These are phyloP conservation scores for Acronicta aceris DNA, from an alignment of 2,888 invertebrate genomes.

Conservation along the genomic window DNA sequence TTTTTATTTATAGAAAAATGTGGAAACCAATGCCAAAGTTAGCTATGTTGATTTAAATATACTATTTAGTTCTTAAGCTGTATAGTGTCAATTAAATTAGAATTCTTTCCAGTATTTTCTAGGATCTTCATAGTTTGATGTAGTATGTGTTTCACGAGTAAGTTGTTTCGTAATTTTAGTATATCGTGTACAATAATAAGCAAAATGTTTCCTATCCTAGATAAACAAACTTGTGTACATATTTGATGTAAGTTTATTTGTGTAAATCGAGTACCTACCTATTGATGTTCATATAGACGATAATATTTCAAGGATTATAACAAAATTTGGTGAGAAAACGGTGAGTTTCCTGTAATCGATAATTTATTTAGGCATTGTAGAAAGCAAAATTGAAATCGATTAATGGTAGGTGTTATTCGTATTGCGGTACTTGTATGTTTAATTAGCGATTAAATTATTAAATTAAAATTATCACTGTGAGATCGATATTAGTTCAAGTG, in stretches of 20 bases:
- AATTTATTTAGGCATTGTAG: conserved; percentile 81
- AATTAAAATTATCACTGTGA: conserved; percentile 62
- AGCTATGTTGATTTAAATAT: conserved; percentile 86
- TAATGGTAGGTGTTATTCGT: conserved; percentile 83
- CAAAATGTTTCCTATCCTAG: conserved; percentile 88
- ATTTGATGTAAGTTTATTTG: conserved; percentile 77
- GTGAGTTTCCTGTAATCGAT: conserved; percentile 88
- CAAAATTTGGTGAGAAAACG: conserved; percentile 78
- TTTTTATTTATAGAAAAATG: conserved; percentile 84
- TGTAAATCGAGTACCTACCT: conserved; percentile 87
- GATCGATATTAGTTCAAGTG: conserved; percentile 54
- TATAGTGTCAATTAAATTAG: conserved; percentile 88
- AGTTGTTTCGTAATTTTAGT: conserved; percentile 85
- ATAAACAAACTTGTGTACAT: conserved; percentile 82
- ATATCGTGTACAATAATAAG: conserved; percentile 84
- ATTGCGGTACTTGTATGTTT: conserved; percentile 79
- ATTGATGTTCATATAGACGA: conserved; percentile 86
- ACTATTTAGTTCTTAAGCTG: conserved; percentile 85
- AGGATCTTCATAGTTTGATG: conserved; percentile 84
- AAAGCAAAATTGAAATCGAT: conserved; percentile 83
- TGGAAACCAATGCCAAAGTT: conserved; percentile 89
- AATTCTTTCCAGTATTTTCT: conserved; percentile 85
- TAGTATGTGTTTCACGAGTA: conserved; percentile 81
- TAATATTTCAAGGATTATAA: conserved; percentile 69
- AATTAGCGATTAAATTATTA: conserved; percentile 83